phyloP scores from a whole-genome alignment of 1,140 invertebrate genomes.

The Tetranychus urticae region DNA sequence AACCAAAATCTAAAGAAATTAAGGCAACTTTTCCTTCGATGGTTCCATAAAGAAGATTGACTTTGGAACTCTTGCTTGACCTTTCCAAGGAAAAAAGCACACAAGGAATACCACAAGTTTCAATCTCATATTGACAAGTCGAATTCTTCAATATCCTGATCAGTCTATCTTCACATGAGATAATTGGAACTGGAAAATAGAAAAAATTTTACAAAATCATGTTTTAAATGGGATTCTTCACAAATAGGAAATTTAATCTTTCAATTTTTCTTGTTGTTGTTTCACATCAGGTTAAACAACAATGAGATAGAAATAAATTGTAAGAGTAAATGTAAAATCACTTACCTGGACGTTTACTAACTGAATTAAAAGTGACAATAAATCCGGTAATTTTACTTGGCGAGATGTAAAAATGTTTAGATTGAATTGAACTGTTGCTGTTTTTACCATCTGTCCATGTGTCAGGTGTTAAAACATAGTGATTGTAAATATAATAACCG shows the following conservation, averaged over 20 bases:
- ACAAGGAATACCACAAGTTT: conserved; percentile 11
- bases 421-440: conserved; percentile 21
- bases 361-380: conserved; percentile 22
- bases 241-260: too few relatives aligned
- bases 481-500: conserved; percentile 55
- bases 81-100: neutral
- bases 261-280: too few relatives aligned
- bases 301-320: too few relatives aligned
- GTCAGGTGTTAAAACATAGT: conserved; percentile 47
- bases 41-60: conserved; percentile 29
- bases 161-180: conserved; percentile 47
- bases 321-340: neutral
- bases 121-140: conserved; percentile 13
- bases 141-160: conserved; percentile 33
- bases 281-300: too few relatives aligned
- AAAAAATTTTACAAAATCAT: conserved; percentile 17
- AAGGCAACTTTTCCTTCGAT: conserved; percentile 51
- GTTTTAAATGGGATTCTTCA: too few relatives aligned
- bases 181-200: conserved; percentile 29
- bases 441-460: neutral
- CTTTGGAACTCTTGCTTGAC: neutral
- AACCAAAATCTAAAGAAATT: conserved; percentile 18
- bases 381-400: conserved; percentile 56
- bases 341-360: too few relatives aligned
- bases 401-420: conserved; percentile 47